Evolutionary conservation across 2,113 vertebrate genomes (phyloP), one percentile per base, ranked within the genome.

Genomic region (Pantherophis guttatus): DNA sequence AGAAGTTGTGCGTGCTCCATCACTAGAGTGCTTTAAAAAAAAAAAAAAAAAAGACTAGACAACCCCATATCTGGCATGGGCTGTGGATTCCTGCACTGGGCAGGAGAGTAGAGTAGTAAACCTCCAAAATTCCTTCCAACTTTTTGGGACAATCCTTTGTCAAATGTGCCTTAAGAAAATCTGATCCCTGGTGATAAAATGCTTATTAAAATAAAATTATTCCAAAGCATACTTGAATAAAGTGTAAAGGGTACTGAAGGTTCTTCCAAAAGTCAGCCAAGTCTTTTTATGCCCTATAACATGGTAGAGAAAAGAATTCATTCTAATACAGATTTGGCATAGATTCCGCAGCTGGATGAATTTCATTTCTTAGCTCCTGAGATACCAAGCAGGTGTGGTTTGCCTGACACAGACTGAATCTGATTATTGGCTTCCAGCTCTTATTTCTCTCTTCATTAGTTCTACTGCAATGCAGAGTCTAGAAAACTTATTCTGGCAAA

Each of bases 381-480:
- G 93, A 86, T 93, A 95, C 93, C 94, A 91, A 93, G 81, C 2
- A 93, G 93, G 53, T n/a, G 94, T 95, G 94, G 93, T 94, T 54
- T 88, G 95, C 95, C 87, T 33, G 92, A 44, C 88, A 17, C 19
- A 54, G 85, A 92, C 95, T 96, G 95, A 94, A 92, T 95, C 95
- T 95, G 95, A 96, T 97, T 94, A 91, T 29, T 85, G 92, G 93
- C 95, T 94, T 92, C 94, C 75, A 81, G 75, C 75, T 94, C 93
- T 92, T 94, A 95, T 93, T 97, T 96, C 92, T 94, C 23, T 96
- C 95, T 96, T 96, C 95, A 90, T 97, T 96, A 96, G 94, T 94
- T 96, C 95, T 96, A 75, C 75, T 58, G 75, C 96, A 91, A 57
- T 95, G 92, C 94, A 55, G 91, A 92, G 53, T 94, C 44, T 0